Conservation (phyloP, 2,113 vertebrate genomes). For the Todiramphus chloris region DNA sequence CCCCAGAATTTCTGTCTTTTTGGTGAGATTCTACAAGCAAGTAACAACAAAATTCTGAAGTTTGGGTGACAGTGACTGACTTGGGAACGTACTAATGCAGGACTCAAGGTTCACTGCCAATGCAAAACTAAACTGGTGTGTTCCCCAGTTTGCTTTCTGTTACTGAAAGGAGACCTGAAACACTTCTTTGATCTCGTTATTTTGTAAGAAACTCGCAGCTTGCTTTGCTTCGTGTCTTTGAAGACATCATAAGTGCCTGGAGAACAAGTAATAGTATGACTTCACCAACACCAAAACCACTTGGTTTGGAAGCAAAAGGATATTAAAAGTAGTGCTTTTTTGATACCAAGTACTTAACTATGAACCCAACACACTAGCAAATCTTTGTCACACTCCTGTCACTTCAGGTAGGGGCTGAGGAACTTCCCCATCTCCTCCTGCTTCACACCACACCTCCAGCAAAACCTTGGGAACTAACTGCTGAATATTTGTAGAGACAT, state of each 20-base stretch:
- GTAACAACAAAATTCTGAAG: background rate
- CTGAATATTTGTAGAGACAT: background rate
- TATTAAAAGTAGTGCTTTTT: background rate
- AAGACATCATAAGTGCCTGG: background rate
- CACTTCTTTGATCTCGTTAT: background rate
- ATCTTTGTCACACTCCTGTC: background rate
- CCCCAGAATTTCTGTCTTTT: rapidly evolving
- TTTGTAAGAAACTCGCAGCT: background rate
- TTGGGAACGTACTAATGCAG: rapidly evolving
- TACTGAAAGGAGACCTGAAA: background rate
- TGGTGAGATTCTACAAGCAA: background rate
- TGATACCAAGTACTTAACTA: background rate
- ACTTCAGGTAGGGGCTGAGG: background rate
- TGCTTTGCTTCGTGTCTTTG: background rate
- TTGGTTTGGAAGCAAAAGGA: background rate
- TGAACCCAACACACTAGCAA: rapidly evolving
- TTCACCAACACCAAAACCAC: background rate
- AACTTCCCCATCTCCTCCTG: background rate
- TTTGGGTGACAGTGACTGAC: background rate
- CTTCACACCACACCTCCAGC: background rate
- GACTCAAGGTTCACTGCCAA: background rate
- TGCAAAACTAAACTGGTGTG: background rate
- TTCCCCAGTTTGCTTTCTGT: background rate
- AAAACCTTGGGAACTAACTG: background rate
- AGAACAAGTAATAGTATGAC: background rate